phyloP scores from a whole-genome alignment of 30 jellyfish, hydroid and myxozoan species.

The Chrysaora quinquecirrha region DNA sequence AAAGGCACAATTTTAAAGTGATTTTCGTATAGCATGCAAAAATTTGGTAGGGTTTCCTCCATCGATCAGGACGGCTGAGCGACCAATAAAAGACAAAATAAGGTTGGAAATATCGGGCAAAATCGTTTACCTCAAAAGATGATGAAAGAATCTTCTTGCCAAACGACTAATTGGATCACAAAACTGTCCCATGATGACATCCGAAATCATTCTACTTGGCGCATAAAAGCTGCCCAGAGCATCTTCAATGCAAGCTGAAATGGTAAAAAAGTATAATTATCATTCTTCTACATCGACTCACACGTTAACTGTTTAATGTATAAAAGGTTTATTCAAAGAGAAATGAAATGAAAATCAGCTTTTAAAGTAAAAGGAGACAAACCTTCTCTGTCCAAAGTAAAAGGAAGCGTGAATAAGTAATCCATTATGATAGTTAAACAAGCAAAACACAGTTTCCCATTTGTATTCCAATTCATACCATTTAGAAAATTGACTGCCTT shows the following conservation, averaged over 20 bases:
- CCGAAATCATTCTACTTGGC: slow-evolving; percentile 85
- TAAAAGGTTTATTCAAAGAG: background rate
- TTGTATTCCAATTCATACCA: slow-evolving; percentile 89
- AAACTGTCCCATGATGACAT: slow-evolving; percentile 60
- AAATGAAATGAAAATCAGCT: background rate
- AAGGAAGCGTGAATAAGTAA: slow-evolving; percentile 69
- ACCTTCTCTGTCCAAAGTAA: slow-evolving; percentile 82
- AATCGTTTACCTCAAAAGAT: slow-evolving; percentile 93
- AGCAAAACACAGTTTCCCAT: slow-evolving; percentile 81
- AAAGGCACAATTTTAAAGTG: too few relatives aligned
- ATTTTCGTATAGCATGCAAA: too few relatives aligned
- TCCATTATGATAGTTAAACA: slow-evolving; percentile 83
- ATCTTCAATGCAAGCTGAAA: slow-evolving; percentile 82
- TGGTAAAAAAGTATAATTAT: background rate
- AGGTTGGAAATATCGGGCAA: background rate
- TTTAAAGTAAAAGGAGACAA: background rate
- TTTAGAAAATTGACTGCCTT: slow-evolving; percentile 87
- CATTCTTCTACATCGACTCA: too few relatives aligned
- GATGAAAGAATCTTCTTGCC: slow-evolving; percentile 95
- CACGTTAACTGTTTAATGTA: too few relatives aligned
- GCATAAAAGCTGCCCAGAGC: slow-evolving; percentile 95
- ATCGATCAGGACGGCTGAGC: too few relatives aligned
- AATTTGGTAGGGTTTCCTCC: too few relatives aligned
- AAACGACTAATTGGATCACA: slow-evolving; percentile 90
- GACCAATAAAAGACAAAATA: background rate